Evolutionary conservation across 2,888 invertebrate genomes (phyloP), one percentile per base, ranked within the genome.

Genomic region (Eulithis testata): DNA sequence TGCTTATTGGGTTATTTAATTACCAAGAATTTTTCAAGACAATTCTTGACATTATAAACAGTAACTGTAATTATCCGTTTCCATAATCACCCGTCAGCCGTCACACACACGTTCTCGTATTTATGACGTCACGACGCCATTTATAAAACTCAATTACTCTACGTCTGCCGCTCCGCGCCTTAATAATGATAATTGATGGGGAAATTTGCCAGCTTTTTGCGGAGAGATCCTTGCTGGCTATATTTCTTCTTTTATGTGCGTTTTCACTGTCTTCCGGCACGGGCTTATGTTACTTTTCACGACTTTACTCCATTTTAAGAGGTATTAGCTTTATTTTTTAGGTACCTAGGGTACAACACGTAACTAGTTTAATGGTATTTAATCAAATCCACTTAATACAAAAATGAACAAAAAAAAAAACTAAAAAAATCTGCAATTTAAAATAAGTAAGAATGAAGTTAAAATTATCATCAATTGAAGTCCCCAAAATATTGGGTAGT

Each of bases 111-210:
- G 72, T 65, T 66, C 45, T 65, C 76, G 71, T 80, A 78, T 82
- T 84, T 84, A 83, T 85, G 85, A 87, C 85, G 86, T 84, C 78
- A 82, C 74, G 81, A 75, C 86, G 86, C 88, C 91, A 90, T 92
- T 91, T 91, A 87, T 91, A 91, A 91, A 92, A 91, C 92, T 91
- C 92, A 92, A 92, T 92, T 92, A 91, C 90, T 79, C 77, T 78
- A 80, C 85, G 86, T 83, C 78, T 78, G 59, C 80, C 81, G 76
- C 81, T 78, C 78, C 84, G 79, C 83, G 83, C 88, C 87, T 87
- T 90, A 90, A 91, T 91, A 92, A 92, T 91, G 91, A 91, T 92
- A 92, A 92, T 92, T 92, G 92, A 92, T 92, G 92, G 90, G 82
- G 89, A 90, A 91, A 91, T 91, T 92, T 88, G 90, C 91, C 91